These are phyloP conservation scores for Carassius carassius DNA, from an alignment of 2,113 vertebrate species.

Conservation along the genomic window DNA sequence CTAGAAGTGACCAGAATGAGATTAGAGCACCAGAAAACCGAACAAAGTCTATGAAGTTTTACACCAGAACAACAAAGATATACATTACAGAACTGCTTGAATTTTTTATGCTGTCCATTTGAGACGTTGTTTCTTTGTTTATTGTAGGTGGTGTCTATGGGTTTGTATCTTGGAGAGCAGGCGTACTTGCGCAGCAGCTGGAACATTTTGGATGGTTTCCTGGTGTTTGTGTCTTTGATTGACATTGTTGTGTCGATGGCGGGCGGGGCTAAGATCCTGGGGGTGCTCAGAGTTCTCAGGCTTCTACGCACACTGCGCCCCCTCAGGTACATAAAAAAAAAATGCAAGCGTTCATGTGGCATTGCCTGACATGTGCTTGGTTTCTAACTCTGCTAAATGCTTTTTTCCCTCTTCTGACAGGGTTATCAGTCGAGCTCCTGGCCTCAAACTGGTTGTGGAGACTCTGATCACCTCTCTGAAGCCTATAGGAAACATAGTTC, in stretches of 20 bases:
- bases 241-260: conserved; percentile 97
- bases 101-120: not conserved
- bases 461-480: conserved; percentile 98
- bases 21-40: not conserved
- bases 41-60: too few species aligned
- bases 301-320: conserved; percentile 92
- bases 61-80: too few species aligned
- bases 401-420: conserved; percentile 59
- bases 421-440: conserved; percentile 96
- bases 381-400: not conserved
- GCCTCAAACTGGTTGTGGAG: conserved; percentile 96
- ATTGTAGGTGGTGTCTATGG: conserved; percentile 91
- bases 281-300: conserved; percentile 90
- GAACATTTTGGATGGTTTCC: conserved; percentile 95
- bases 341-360: not conserved
- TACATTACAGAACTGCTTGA: too few species aligned
- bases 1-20: not conserved
- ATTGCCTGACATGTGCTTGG: not conserved
- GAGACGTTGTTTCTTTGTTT: not conserved
- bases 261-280: conserved; percentile 94
- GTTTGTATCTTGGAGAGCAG: conserved; percentile 90
- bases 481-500: conserved; percentile 97
- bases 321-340: conserved; percentile 79
- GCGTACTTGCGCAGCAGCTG: conserved; percentile 96
- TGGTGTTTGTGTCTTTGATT: conserved; percentile 96